Evolutionary conservation across 2,797 vertebrate genomes (phyloP).

Genomic region (Cercopithecus hamlyni): DNA sequence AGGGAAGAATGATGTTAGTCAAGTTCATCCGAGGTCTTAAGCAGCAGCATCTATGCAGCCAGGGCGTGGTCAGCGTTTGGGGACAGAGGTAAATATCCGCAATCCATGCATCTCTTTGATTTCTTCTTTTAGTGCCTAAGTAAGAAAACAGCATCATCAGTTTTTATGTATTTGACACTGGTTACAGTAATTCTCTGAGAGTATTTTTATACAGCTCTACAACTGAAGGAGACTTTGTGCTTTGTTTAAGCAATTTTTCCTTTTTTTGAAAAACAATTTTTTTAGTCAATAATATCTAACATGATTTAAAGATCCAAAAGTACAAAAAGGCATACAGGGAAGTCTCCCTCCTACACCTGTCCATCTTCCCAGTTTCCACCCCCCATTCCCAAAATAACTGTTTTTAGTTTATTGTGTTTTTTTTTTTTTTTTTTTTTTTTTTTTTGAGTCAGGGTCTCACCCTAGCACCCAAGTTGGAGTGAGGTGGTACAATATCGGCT

Average conservation of each 20-base stretch:
- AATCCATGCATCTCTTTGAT: slow-evolving; percentile 88
- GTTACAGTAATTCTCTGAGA: neutral
- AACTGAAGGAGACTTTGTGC: neutral
- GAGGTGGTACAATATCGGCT: neutral
- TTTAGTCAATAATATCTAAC: neutral
- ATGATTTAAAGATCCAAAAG: neutral
- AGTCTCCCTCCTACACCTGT: neutral
- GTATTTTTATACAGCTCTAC: neutral
- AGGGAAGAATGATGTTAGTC: neutral
- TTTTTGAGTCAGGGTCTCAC: neutral
- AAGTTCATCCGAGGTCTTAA: neutral
- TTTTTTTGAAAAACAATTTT: neutral
- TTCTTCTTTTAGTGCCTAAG: slow-evolving; percentile 86
- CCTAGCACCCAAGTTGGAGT: neutral
- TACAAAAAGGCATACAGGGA: neutral
- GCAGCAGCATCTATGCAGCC: neutral
- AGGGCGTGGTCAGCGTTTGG: slow-evolving; percentile 73
- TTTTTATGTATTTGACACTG: neutral
- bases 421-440: neutral
- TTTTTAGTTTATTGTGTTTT: neutral
- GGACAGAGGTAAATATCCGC: slow-evolving; percentile 87
- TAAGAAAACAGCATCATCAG: neutral
- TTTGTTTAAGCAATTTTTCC: slow-evolving; percentile 15
- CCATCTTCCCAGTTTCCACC: neutral
- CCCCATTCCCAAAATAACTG: neutral